These are phyloP conservation scores for Anguilla megastoma DNA, from an alignment of 2,797 vertebrate genomes.

Conservation along the genomic window DNA sequence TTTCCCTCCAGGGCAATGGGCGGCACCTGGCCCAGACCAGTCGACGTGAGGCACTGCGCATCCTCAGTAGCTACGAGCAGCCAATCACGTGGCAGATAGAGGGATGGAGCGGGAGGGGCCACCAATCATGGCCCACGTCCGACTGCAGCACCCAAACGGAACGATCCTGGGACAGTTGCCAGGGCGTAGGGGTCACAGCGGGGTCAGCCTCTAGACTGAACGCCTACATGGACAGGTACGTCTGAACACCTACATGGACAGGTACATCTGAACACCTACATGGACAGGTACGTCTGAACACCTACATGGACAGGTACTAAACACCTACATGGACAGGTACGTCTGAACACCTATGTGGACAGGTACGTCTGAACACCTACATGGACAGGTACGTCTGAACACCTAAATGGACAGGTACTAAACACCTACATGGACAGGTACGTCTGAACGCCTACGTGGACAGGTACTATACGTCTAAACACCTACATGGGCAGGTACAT, in stretches of 20 bases:
- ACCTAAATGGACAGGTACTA: no score
- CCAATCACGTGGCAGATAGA: conserved; percentile 65
- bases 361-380: no score
- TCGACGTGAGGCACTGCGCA: conserved; percentile 59
- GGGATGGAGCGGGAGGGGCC: conserved; percentile 45
- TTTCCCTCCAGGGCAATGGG: conserved; percentile 52
- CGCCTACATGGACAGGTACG: conserved; percentile 53
- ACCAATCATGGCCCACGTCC: conserved; percentile 38
- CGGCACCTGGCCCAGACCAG: conserved; percentile 51
- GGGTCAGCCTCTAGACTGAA: conserved; percentile 46
- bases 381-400: no score
- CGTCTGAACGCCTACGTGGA: no score
- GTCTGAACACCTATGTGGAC: no score
- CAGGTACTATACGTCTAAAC: no score
- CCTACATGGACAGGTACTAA: no score
- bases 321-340: no score
- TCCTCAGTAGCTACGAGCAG: conserved; percentile 64
- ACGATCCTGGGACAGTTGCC: conserved; percentile 64
- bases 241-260: not conserved
- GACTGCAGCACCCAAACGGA: conserved; percentile 58
- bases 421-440: no score
- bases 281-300: no score
- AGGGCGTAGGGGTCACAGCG: conserved; percentile 63
- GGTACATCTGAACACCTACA: no score
- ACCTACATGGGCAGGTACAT: no score